Base-by-base conservation (phyloP, 2,113 vertebrate species). In the Andinoacara biseriatus region DNA sequence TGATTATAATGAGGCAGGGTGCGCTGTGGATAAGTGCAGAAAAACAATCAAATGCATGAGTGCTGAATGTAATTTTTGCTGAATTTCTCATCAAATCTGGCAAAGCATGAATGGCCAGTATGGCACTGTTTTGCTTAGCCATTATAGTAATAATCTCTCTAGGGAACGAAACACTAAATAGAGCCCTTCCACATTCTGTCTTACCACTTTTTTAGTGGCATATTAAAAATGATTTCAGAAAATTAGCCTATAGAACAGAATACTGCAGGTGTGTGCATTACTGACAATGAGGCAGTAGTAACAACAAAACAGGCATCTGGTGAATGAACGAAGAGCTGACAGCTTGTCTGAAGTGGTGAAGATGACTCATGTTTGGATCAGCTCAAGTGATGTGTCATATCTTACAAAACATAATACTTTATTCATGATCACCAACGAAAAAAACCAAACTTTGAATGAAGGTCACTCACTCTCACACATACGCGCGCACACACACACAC, bases 311-410 rank as follows among this genome's bases (percentile, higher is more conserved):
- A 67, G 57, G 22, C 58, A 20, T 38, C 57, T 46, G 24, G 35
- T 83, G 57, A 29, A 52, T 81, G 61, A 80, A 61, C 33, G 78
- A 84, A 52, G 24, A 57, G 59, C 13, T 54, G 46, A 80, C 72
- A 85, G 75, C 83, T 63, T 76, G 62, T 54, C 58, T 62, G 57
- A 80, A 62, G 33, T 46, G 31, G 5, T 65, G 60, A 58, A 24
- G 11, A 20, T 89, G 85, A 89, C 17, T 90, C 38, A 77, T 74
- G 52, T 24, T 10, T 59, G 26, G 59, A 61, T 83, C 74, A 80
- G 43, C 13, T 79, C 15, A 61, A 58, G 33, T 35, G 24, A 11
- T 74, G 69, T 61, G 24, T 78, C 58, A 43, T 29, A 49, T 38
- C 49, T 52, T 69, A 35, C 46, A 38, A 67, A 52, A 76, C 43